A percentile compares a stretch with the other conserved stretches of the same genome.
Evolutionary conservation across 2,113 vertebrate genomes (phyloP).

Genomic region (Podarcis raffonei): DNA sequence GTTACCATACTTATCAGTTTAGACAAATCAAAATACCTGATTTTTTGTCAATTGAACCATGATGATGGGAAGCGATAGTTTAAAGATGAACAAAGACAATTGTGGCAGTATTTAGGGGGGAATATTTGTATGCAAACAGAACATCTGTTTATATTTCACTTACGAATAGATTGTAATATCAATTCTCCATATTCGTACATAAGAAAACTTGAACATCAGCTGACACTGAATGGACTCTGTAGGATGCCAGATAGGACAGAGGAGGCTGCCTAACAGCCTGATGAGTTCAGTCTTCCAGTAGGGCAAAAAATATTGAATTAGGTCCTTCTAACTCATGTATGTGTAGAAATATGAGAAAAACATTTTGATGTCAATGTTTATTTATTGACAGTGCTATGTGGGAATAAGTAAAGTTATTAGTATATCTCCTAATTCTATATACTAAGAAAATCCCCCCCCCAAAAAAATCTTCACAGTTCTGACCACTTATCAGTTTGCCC

Average conservation of each 20-base stretch:
- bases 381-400: neutral
- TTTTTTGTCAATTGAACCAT: too few species aligned
- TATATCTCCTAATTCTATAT: neutral
- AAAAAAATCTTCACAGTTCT: neutral
- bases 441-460: neutral
- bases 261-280: neutral
- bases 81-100: too few species aligned
- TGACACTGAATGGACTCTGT: neutral
- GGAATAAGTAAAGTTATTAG: neutral
- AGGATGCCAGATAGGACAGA: neutral
- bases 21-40: too few species aligned
- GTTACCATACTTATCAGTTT: too few species aligned
- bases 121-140: too few species aligned
- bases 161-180: too few species aligned
- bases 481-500: neutral
- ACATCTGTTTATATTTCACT: too few species aligned
- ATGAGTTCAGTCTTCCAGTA: neutral
- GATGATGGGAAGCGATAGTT: too few species aligned
- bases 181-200: too few species aligned
- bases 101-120: too few species aligned
- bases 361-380: neutral
- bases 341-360: neutral
- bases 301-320: neutral
- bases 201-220: too few species aligned
- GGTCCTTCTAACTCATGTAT: neutral